Evolutionary conservation across 1,140 invertebrate species (phyloP).

Genomic region (Tetragnatha versicolor): DNA sequence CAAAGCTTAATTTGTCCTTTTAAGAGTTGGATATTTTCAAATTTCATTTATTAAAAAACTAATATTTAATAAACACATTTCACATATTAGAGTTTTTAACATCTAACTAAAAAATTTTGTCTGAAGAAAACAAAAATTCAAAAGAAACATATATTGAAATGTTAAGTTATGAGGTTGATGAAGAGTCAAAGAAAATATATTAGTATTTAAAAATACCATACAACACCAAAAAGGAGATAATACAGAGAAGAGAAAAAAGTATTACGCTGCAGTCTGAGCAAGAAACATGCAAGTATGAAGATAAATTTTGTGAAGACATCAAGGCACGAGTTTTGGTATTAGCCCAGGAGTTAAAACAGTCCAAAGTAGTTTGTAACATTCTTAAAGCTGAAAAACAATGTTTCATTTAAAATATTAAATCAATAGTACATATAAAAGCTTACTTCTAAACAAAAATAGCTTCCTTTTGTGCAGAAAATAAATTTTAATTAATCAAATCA

Average conservation of each 20-base stretch:
- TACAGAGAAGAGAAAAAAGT: background rate
- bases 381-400: slow-evolving; percentile 5
- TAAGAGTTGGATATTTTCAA: no score
- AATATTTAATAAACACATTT: no score
- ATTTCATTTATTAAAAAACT: no score
- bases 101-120: no score
- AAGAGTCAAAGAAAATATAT: no score
- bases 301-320: slow-evolving; percentile 3
- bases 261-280: slow-evolving; percentile 37
- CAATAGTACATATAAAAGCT: background rate
- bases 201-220: no score
- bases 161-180: no score
- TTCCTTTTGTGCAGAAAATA: background rate
- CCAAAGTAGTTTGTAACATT: slow-evolving; percentile 3
- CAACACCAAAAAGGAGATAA: background rate
- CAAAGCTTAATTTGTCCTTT: no score
- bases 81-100: no score
- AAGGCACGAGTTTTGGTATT: slow-evolving; percentile 7
- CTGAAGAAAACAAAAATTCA: no score
- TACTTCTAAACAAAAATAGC: background rate
- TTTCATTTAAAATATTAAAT: background rate
- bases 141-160: no score
- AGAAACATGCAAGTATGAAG: slow-evolving; percentile 14
- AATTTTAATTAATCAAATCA: background rate
- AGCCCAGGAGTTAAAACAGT: slow-evolving; percentile 29